These are phyloP conservation scores for Cephalophus harveyi DNA, from an alignment of 2,113 vertebrate species.

Conservation along the genomic window DNA sequence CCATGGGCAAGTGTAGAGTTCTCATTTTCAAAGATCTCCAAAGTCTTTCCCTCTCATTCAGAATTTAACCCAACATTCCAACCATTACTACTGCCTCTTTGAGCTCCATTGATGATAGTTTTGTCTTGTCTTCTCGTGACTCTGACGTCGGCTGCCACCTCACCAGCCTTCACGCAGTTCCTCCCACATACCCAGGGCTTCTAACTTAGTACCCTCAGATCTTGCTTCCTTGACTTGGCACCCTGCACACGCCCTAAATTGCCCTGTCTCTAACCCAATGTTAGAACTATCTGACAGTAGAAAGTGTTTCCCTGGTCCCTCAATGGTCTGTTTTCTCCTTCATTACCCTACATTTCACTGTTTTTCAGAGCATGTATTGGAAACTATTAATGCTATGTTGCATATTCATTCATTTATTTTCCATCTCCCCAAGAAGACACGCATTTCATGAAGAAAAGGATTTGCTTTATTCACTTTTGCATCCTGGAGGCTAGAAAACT, in stretches of 20 bases:
- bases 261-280: not conserved
- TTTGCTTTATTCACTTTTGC: not conserved
- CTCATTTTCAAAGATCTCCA: not conserved
- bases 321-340: not conserved
- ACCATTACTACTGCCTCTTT: not conserved
- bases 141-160: not conserved
- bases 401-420: not conserved
- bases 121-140: not conserved
- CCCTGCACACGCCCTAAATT: not conserved
- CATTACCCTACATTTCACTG: not conserved
- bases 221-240: not conserved
- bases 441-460: not conserved
- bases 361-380: not conserved
- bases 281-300: not conserved
- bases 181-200: not conserved
- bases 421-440: not conserved
- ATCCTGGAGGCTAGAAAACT: not conserved
- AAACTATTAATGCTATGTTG: not conserved
- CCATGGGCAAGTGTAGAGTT: not conserved
- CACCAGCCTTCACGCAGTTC: not conserved
- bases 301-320: not conserved
- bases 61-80: not conserved
- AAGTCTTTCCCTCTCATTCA: not conserved
- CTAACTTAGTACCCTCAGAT: not conserved
- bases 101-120: not conserved